phyloP scores from a whole-genome alignment of 2,888 invertebrate genomes.

The Monoplex corrugatus region DNA sequence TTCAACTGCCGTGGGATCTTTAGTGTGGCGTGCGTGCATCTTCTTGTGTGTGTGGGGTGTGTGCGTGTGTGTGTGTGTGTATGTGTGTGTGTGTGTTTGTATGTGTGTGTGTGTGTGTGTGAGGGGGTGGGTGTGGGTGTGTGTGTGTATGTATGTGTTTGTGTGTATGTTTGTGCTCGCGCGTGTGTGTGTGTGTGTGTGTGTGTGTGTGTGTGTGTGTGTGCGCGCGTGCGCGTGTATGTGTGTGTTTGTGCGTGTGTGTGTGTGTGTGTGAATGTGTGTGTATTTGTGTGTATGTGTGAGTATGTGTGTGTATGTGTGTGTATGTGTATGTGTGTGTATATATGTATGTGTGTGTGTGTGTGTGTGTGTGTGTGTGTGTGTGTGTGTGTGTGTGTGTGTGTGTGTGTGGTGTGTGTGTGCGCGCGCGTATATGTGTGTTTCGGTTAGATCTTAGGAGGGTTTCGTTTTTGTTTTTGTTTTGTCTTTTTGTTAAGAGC shows the following conservation, averaged over 20 bases:
- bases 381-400: too few relatives aligned
- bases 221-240: not conserved
- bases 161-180: not conserved
- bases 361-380: too few relatives aligned
- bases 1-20: not conserved
- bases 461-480: too few relatives aligned
- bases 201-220: too few relatives aligned
- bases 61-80: slow-evolving; percentile 7
- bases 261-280: not conserved
- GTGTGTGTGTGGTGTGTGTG: not conserved
- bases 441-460: too few relatives aligned
- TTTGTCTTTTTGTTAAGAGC: too few relatives aligned
- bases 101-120: not conserved
- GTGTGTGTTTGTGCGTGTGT: not conserved
- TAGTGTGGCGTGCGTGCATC: not conserved
- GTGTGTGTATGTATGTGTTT: not conserved
- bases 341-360: too few relatives aligned
- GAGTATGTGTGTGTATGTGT: not conserved
- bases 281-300: not conserved
- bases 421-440: too few relatives aligned
- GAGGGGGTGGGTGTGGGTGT: not conserved
- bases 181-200: not conserved
- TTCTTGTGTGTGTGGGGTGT: not conserved
- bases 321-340: not conserved
- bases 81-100: not conserved